A percentile compares a stretch with the other conserved stretches of the same genome.
These are phyloP conservation scores for Apis mellifera DNA, from an alignment of 1,140 invertebrate species.

Conservation along the genomic window Amel_HAv3.1 CM009932.2:9088001-9088500, in stretches of 20 bases:
- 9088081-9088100: conserved; percentile 54
- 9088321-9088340: conserved; percentile 8
- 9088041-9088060: not conserved
- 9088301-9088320: not conserved
- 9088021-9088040: not conserved
- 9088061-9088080: conserved; percentile 44
- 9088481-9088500: not conserved
- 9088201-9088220: conserved; percentile 8
- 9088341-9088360: not conserved
- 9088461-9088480: not conserved
- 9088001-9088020: conserved; percentile 16
- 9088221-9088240: not conserved
- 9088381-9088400: not conserved
- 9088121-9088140: conserved; percentile 11
- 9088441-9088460: not conserved
- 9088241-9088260: not conserved
- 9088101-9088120: conserved; percentile 17
- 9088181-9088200: not conserved
- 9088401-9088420: not conserved
- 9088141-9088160: not conserved
- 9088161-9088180: conserved; percentile 45
- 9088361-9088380: not conserved
- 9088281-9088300: conserved; percentile 7
- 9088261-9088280: not conserved
- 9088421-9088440: not conserved